phyloP scores from a whole-genome alignment of 2,888 invertebrate genomes.

The Alviniconcha strummeri region DNA sequence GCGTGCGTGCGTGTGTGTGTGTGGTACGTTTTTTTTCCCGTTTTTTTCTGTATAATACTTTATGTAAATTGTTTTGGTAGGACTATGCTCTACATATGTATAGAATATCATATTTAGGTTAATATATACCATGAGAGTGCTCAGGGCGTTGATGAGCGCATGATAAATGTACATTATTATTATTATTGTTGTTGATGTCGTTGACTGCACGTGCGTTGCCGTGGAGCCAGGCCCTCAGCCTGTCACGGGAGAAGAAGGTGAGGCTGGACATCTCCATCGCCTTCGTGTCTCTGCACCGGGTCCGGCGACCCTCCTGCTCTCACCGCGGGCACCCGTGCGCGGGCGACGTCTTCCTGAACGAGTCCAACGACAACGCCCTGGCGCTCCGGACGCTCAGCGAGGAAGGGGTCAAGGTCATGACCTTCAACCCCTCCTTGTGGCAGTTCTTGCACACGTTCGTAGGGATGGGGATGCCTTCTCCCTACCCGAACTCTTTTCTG shows the following conservation, averaged over 20 bases:
- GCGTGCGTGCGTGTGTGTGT: too few relatives aligned
- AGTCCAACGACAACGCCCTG: conserved; percentile 38
- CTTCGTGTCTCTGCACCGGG: conserved; percentile 35
- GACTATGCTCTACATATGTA: too few relatives aligned
- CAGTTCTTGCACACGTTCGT: conserved; percentile 37
- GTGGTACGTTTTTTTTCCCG: too few relatives aligned
- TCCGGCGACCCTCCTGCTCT: conserved; percentile 34
- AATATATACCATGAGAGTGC: too few relatives aligned
- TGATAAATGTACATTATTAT: neutral
- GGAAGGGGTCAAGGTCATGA: conserved; percentile 36
- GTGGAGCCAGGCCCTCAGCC: conserved; percentile 3
- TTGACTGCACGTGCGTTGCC: too few relatives aligned
- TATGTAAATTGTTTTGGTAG: too few relatives aligned
- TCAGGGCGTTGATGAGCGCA: too few relatives aligned
- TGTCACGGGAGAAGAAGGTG: conserved; percentile 37
- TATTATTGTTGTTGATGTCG: neutral
- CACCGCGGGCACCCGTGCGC: conserved; percentile 28
- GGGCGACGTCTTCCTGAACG: conserved; percentile 32
- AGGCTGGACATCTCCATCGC: conserved; percentile 34
- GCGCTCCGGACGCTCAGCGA: conserved; percentile 29
- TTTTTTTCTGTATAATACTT: too few relatives aligned
- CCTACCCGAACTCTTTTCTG: conserved; percentile 27
- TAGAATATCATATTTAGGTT: too few relatives aligned
- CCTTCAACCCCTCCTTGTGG: conserved; percentile 37
- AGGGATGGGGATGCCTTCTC: conserved; percentile 32